Evolutionary conservation across 2,888 invertebrate species (phyloP).

Genomic region (Tethea ocularis): DNA sequence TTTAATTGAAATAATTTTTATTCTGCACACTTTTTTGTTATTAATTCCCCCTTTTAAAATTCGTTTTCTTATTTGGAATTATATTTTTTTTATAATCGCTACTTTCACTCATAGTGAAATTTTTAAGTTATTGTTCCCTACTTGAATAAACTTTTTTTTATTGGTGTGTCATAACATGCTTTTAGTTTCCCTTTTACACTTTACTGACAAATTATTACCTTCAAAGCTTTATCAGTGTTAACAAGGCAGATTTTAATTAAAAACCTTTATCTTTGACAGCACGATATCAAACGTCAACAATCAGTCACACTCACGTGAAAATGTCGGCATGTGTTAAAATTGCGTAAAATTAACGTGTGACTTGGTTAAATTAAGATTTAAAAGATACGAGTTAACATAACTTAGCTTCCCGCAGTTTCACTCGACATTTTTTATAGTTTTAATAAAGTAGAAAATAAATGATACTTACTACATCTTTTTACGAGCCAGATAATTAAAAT

Average conservation of each 20-base stretch:
- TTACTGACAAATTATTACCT: constrained; percentile 1
- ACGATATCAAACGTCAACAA: constrained; percentile 5
- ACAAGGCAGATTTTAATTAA: not conserved
- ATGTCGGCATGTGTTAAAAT: not conserved
- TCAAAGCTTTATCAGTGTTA: not conserved
- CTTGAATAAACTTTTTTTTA: not conserved
- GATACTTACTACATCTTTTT: not conserved
- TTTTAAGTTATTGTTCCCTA: not conserved
- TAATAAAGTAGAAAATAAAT: not conserved
- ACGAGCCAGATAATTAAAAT: not conserved
- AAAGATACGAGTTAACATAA: constrained; percentile 3
- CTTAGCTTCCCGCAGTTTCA: not conserved
- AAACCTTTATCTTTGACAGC: constrained; percentile 2
- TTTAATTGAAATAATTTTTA: too few species aligned
- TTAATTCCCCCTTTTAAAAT: too few species aligned
- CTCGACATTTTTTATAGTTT: not conserved
- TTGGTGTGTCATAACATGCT: not conserved
- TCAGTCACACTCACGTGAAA: not conserved
- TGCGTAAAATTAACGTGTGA: not conserved
- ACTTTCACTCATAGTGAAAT: too few species aligned
- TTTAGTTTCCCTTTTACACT: not conserved
- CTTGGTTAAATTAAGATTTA: constrained; percentile 1
- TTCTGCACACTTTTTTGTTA: too few species aligned
- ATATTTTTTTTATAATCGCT: too few species aligned
- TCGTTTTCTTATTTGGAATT: too few species aligned